Base-by-base conservation (phyloP, 1,140 invertebrate genomes). In the Sitobion miscanthi region DNA sequence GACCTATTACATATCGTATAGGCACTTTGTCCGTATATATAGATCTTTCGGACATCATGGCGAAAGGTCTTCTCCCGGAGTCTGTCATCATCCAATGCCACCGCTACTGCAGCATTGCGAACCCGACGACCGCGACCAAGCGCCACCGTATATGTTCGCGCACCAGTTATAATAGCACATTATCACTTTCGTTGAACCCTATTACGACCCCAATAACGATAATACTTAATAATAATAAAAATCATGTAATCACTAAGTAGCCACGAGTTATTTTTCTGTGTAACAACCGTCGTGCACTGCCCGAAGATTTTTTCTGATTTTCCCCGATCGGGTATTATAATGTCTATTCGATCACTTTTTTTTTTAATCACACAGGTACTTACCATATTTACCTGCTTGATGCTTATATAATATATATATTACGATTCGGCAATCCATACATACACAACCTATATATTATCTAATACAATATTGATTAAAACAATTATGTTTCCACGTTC, bases 11-110 rank as follows among this genome's bases (percentile, higher is more conserved):
- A n/a, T 45, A 45, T 45, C 14, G 82, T n/a, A 77, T n/a, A 69
- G 42, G 42, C 42, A 45, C 11, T 49, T 47, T 17, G 86, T 30
- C 7, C 25, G n/a, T n/a, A n/a, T 47, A 85, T 85, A 87, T 49
- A n/a, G 86, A 87, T 87, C 47, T 49, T 52, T 87, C 86, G 30
- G 86, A 14, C 45, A 49, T 35, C 45, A n/a, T 77, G 7, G 87
- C 87, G 87, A 89, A 89, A 89, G 87, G 87, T 89, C 87, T 89
- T 52, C 86, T 88, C 47, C 86, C 45, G 85, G 83, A 42, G 85
- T 30, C 25, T 86, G 23, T 49, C 25, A 49, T 47, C 86, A 47
- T 49, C 45, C 86, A 47, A 87, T 87, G 45, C 86, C 86, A 49
- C 47, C 14, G 86, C 30, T 45, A 47, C 85, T 6, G 42, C 25